Evolutionary conservation across 35 echinoderm and acorn worm genomes (phyloP), one percentile per base, ranked within the genome.

Genomic region (Diadema setosum): DNA sequence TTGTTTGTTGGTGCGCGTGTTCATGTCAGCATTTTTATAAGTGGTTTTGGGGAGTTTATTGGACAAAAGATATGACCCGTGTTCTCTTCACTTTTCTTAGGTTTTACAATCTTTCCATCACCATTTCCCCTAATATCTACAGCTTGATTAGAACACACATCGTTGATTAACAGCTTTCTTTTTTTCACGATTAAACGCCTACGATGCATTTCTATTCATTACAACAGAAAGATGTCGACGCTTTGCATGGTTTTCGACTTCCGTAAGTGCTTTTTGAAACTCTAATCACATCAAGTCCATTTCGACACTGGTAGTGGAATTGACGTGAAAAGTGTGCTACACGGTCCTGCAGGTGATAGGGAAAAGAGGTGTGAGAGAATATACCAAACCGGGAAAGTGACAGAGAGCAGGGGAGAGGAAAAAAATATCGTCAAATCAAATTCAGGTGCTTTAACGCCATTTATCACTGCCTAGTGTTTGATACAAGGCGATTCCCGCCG

Each of bases 361-460:
- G 63, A 67, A 67, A 34, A 67, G 30, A 34, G 63, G 63, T 34
- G 27, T 7, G 37, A n/a, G n/a, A n/a, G n/a, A n/a, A n/a, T n/a
- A n/a, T n/a, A n/a, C 9, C 48, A 52, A n/a, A 9, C 9, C 48
- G 48, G 48, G 48, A 52, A 52, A 52, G n/a, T 11, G 9, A 52
- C 48, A 52, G 48, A 52, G 48, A 11, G 9, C 9, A 52, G 48
- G n/a, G n/a, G n/a, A n/a, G n/a, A 32, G 37, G 21, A 67, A 67
- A 67, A 33, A 34, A 34, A 67, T 33, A 33, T 67, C 63, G 63
- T 67, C 63, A 78, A 78, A 78, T 78, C 73, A 78, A 78, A 78
- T 78, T 41, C 25, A 32, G 44, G 44, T 41, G 73, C 37, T 39
- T 78, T 78, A 78, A 25, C 73, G 73, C 73, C 73, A 78, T 78